These are phyloP conservation scores for Spilarctia lutea DNA, from an alignment of 2,888 invertebrate species.

Conservation along the genomic window DNA sequence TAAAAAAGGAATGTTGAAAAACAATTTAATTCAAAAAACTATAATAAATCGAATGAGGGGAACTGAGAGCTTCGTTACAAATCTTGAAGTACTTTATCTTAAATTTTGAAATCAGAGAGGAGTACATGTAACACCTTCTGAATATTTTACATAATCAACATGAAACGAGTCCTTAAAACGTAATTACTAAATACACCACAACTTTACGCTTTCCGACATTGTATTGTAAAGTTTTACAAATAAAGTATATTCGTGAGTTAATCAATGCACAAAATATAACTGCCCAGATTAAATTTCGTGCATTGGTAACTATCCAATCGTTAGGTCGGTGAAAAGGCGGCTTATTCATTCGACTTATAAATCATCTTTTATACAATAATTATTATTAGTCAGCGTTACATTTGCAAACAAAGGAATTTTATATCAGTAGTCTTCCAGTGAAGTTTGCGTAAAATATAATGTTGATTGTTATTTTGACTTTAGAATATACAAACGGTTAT, in stretches of 20 bases:
- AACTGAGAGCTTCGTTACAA: not conserved
- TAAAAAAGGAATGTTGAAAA: conserved; percentile 39
- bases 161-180: conserved; percentile 11
- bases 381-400: conserved; percentile 34
- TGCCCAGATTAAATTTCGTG: conserved; percentile 41
- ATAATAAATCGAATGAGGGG: conserved; percentile 6
- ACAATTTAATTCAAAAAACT: conserved; percentile 12
- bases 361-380: conserved; percentile 30
- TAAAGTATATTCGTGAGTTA: conserved; percentile 45
- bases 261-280: conserved; percentile 44
- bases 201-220: conserved; percentile 56
- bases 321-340: conserved; percentile 38
- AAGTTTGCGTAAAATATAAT: conserved; percentile 16
- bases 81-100: not conserved
- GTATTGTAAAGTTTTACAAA: conserved; percentile 53
- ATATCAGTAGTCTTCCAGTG: conserved; percentile 10
- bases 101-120: not conserved
- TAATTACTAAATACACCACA: conserved; percentile 36
- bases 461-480: conserved; percentile 23
- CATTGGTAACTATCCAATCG: conserved; percentile 24
- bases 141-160: conserved; percentile 5
- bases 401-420: conserved; percentile 36
- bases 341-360: conserved; percentile 31
- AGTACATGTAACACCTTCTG: not conserved
- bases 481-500: conserved; percentile 23